Evolutionary conservation across 2,113 vertebrate genomes (phyloP).

Genomic region (Ondatra zibethicus): DNA sequence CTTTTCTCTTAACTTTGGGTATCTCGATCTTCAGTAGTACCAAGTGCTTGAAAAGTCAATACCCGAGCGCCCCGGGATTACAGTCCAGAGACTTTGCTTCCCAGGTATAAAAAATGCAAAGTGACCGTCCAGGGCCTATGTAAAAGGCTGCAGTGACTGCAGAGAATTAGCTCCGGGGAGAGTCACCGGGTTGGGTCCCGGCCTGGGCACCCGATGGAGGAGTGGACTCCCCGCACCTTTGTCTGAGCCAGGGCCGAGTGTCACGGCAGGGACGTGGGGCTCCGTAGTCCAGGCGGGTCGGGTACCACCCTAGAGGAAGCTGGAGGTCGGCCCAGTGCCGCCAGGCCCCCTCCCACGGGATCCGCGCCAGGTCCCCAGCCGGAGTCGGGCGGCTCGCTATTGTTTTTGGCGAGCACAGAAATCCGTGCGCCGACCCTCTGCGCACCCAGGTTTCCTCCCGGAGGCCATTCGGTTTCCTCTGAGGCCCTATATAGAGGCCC

Average conservation of each 20-base stretch:
- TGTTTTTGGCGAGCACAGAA: conserved; percentile 76
- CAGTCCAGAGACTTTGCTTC: neutral
- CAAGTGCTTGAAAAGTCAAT: conserved; percentile 3
- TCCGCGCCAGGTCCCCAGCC: conserved; percentile 64
- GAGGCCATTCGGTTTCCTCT: conserved; percentile 73
- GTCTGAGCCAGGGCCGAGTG: conserved; percentile 40
- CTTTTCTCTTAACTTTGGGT: conserved; percentile 41
- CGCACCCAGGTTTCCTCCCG: conserved; percentile 72
- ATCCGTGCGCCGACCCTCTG: conserved; percentile 62
- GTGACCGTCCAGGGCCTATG: neutral
- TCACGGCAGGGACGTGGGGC: neutral
- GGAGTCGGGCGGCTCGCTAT: conserved; percentile 64
- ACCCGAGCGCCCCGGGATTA: neutral
- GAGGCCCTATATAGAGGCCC: conserved; percentile 72
- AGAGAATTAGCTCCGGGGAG: neutral
- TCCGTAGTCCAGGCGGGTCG: neutral
- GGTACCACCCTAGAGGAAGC: neutral
- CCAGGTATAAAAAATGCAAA: neutral
- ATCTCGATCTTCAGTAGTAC: neutral
- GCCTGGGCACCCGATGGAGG: neutral
- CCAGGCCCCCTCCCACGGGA: conserved; percentile 65
- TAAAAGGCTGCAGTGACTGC: neutral
- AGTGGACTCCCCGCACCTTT: conserved; percentile 56
- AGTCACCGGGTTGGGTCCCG: neutral
- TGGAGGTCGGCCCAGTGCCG: conserved; percentile 25